Percentiles rank a stretch among this genome's conserved stretches.
phyloP scores from a whole-genome alignment of 2,113 vertebrate species.

The Electrona antarctica region DNA sequence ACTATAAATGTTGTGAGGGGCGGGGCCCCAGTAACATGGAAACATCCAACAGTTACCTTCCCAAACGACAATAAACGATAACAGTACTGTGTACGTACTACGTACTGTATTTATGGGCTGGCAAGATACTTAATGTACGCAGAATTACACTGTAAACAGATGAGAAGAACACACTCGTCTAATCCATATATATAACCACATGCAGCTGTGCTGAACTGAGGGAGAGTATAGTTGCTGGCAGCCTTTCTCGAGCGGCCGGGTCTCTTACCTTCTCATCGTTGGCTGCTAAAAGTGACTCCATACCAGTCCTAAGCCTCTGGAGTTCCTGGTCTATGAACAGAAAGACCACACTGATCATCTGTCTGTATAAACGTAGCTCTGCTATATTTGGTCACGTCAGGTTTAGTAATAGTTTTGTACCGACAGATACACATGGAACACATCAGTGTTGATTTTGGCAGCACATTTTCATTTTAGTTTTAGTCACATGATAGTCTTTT shows the following conservation, averaged over 20 bases:
- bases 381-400: constrained; percentile 11
- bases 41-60: constrained; percentile 35
- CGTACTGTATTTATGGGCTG: neutral
- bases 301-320: constrained; percentile 87
- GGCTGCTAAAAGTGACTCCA: constrained; percentile 87
- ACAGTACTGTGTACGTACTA: neutral
- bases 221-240: neutral
- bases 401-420: neutral
- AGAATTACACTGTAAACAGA: constrained; percentile 18
- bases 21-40: constrained; percentile 35
- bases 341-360: constrained; percentile 36
- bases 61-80: constrained; percentile 27
- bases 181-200: constrained; percentile 6
- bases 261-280: constrained; percentile 92
- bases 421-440: neutral
- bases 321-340: constrained; percentile 89
- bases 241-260: neutral
- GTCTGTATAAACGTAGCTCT: constrained; percentile 6
- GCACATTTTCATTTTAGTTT: too few relatives aligned
- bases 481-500: too few relatives aligned
- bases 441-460: too few relatives aligned
- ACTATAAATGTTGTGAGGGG: constrained; percentile 52
- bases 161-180: neutral
- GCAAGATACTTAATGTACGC: neutral
- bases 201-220: constrained; percentile 33